phyloP scores from a whole-genome alignment of 1,140 invertebrate genomes.

The Microplitis mediator region DNA sequence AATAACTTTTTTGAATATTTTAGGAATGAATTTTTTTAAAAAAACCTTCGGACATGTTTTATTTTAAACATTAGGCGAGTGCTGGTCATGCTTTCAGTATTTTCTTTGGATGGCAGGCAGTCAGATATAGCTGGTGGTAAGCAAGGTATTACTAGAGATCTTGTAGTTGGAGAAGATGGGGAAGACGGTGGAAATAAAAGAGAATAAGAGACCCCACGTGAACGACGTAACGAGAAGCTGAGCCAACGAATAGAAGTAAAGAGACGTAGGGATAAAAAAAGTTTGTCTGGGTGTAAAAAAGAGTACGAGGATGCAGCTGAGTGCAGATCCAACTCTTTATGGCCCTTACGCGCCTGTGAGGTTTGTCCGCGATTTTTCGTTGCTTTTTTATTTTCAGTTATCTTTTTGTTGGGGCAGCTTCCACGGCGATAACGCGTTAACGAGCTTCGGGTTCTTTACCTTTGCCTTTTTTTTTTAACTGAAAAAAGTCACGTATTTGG shows the following conservation, averaged over 20 bases:
- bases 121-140: slow-evolving; percentile 20
- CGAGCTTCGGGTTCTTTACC: slow-evolving; percentile 8
- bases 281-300: background rate
- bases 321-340: slow-evolving; percentile 21
- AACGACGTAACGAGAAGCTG: background rate
- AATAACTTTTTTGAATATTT: background rate
- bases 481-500: background rate
- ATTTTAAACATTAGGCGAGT: background rate
- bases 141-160: background rate
- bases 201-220: slow-evolving; percentile 17
- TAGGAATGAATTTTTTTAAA: no score
- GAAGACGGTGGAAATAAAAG: background rate
- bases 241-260: background rate
- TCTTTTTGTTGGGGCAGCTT: background rate
- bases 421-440: slow-evolving; percentile 17
- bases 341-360: slow-evolving; percentile 13
- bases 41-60: no score
- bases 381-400: background rate
- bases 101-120: background rate
- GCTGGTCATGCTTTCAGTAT: slow-evolving; percentile 10
- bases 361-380: slow-evolving; percentile 17
- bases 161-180: background rate
- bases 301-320: background rate
- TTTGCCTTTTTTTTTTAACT: background rate
- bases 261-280: background rate